A percentile compares a stretch with the other conserved stretches of the same genome.
These are phyloP conservation scores for Volucella inanis DNA, from an alignment of 2,888 invertebrate species.

Conservation along the genomic window DNA sequence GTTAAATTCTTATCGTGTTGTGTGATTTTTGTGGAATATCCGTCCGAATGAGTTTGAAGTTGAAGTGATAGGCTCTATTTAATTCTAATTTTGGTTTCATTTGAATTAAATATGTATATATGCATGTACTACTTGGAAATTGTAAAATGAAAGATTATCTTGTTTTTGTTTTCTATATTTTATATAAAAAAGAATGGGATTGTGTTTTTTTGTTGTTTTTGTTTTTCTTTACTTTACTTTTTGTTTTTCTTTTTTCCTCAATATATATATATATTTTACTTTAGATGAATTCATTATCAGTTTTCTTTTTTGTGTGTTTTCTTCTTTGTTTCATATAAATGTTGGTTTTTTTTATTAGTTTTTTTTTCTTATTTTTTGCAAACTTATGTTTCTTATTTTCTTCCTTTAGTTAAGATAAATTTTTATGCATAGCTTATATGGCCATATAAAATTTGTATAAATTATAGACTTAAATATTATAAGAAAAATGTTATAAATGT, in stretches of 20 bases:
- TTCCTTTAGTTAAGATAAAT: constrained; percentile 77
- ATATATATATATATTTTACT: constrained; percentile 62
- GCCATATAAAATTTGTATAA: constrained; percentile 82
- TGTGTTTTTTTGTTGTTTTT: constrained; percentile 61
- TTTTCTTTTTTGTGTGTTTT: constrained; percentile 61
- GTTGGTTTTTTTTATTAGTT: constrained; percentile 76
- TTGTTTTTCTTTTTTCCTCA: constrained; percentile 39
- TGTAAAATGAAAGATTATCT: constrained; percentile 73
- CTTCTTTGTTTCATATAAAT: constrained; percentile 73
- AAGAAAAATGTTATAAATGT: constrained; percentile 82
- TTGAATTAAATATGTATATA: constrained; percentile 50
- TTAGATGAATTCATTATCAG: constrained; percentile 71
- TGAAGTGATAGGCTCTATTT: constrained; percentile 66
- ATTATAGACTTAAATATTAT: constrained; percentile 82
- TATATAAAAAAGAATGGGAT: constrained; percentile 75
- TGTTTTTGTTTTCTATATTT: constrained; percentile 66
- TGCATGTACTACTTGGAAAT: constrained; percentile 70
- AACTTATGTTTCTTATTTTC: constrained; percentile 77
- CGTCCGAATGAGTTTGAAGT: constrained; percentile 54
- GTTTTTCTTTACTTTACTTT: constrained; percentile 13
- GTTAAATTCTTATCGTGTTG: constrained; percentile 18
- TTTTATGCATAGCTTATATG: constrained; percentile 81
- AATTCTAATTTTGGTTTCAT: constrained; percentile 28
- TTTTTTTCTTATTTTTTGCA: constrained; percentile 77
- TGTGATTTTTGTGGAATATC: constrained; percentile 29